These are phyloP conservation scores for Lycaena phlaeas DNA, from an alignment of 2,888 invertebrate species.

Conservation along the genomic window DNA sequence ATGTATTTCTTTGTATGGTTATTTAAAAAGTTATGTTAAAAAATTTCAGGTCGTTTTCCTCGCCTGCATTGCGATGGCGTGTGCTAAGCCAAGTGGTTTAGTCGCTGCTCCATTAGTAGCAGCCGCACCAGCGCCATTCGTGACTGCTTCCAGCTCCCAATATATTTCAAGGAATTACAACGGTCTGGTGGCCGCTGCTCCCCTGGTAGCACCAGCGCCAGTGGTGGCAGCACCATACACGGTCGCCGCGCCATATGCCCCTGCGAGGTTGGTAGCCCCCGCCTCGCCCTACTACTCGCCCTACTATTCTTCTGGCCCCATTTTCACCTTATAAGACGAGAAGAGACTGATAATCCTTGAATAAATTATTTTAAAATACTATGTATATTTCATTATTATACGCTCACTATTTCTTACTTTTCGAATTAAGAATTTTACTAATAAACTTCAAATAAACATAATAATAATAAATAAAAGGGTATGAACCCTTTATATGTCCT, in stretches of 20 bases:
- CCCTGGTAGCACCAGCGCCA: slow-evolving; percentile 53
- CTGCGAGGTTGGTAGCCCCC: slow-evolving; percentile 8
- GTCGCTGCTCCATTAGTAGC: slow-evolving; percentile 34
- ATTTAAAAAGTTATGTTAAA: too few species aligned
- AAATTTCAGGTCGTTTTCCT: slow-evolving; percentile 49
- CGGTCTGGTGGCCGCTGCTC: slow-evolving; percentile 55
- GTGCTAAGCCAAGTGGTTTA: slow-evolving; percentile 33
- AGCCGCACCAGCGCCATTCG: slow-evolving; percentile 53
- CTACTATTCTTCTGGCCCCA: slow-evolving; percentile 36
- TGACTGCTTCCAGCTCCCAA: slow-evolving; percentile 78
- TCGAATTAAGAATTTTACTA: too few species aligned
- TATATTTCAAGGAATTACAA: slow-evolving; percentile 76
- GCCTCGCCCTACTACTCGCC: slow-evolving; percentile 18
- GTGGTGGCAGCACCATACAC: slow-evolving; percentile 36
- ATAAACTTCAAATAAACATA: too few species aligned
- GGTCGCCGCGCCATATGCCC: slow-evolving; percentile 25
- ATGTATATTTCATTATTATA: too few species aligned
- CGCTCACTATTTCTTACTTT: too few species aligned
- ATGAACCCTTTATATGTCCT: too few species aligned
- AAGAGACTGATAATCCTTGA: slow-evolving; percentile 24
- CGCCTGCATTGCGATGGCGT: slow-evolving; percentile 41
- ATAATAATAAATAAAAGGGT: too few species aligned
- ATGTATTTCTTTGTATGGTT: too few species aligned
- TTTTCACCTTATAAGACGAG: slow-evolving; percentile 39
- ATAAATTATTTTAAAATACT: too few species aligned